Percentiles rank a stretch among this genome's conserved stretches.
These are phyloP conservation scores for Nomada fabriciana DNA, from an alignment of 2,888 invertebrate genomes.

Conservation along the genomic window DNA sequence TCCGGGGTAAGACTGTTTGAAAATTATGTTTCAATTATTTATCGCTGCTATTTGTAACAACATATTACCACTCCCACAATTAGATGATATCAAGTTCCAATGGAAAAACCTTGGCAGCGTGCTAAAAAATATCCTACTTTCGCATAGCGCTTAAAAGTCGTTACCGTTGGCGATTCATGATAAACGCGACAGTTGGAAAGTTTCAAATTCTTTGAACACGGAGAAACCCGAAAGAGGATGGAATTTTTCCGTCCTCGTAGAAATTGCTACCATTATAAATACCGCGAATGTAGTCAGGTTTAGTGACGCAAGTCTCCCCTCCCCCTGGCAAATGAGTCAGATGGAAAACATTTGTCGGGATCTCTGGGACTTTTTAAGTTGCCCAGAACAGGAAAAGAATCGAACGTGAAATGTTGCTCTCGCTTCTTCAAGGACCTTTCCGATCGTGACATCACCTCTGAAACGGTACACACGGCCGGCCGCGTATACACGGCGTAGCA, in stretches of 20 bases:
- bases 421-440: slow-evolving; percentile 59
- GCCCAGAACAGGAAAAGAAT: slow-evolving; percentile 25
- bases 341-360: background rate
- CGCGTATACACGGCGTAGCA: slow-evolving; percentile 46
- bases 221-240: background rate
- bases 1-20: no score
- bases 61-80: no score
- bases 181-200: background rate
- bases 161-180: background rate
- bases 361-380: slow-evolving; percentile 7
- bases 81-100: no score
- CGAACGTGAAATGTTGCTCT: slow-evolving; percentile 36
- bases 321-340: background rate
- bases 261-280: slow-evolving; percentile 11
- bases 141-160: background rate
- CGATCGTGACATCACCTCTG: slow-evolving; percentile 77
- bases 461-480: slow-evolving; percentile 73
- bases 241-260: background rate
- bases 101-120: no score
- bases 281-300: background rate
- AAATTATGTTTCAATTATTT: no score
- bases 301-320: slow-evolving; percentile 10
- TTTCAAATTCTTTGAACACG: no score
- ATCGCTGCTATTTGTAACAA: no score
- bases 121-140: background rate